A percentile compares a stretch with the other conserved stretches of the same genome.
These are phyloP conservation scores for Chionodraco myersi DNA, from an alignment of 2,113 vertebrate genomes.

Conservation along the genomic window DNA sequence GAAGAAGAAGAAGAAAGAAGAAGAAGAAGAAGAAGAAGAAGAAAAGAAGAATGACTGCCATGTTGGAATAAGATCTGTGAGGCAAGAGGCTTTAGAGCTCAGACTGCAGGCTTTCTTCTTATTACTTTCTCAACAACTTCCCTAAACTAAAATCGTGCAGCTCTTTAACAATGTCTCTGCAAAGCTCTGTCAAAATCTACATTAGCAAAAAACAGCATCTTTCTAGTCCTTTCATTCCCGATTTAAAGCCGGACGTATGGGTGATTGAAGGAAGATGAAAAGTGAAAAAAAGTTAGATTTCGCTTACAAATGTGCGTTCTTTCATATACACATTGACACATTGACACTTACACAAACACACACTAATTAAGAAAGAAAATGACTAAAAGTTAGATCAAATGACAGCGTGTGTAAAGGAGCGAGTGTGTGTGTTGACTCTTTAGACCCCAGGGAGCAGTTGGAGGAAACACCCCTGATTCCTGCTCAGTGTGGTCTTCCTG, in stretches of 20 bases:
- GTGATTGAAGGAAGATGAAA: not conserved
- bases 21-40: too few relatives aligned
- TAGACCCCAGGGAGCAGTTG: constrained; percentile 60
- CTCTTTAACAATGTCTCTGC: not conserved
- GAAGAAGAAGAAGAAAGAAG: constrained; percentile 25
- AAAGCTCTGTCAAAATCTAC: not conserved
- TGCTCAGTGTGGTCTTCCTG: constrained; percentile 73
- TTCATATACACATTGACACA: too few relatives aligned
- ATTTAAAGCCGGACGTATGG: not conserved
- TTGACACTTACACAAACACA: too few relatives aligned
- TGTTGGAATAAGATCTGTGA: constrained; percentile 62
- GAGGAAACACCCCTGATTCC: constrained; percentile 74
- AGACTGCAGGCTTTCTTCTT: constrained; percentile 10
- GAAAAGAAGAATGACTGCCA: constrained; percentile 77
- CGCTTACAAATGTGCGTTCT: too few relatives aligned
- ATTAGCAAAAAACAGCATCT: not conserved
- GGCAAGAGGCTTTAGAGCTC: constrained; percentile 52
- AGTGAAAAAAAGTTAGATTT: too few relatives aligned
- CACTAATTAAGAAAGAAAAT: too few relatives aligned
- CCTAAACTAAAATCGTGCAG: not conserved
- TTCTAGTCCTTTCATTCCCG: not conserved
- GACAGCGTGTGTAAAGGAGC: not conserved
- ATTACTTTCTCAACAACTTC: not conserved
- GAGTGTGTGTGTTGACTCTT: constrained; percentile 45
- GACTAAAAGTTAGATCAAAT: not conserved